These are phyloP conservation scores for Zoanthus gigantus DNA, from an alignment of 92 coral and sea anemone species.

Conservation along the genomic window DNA sequence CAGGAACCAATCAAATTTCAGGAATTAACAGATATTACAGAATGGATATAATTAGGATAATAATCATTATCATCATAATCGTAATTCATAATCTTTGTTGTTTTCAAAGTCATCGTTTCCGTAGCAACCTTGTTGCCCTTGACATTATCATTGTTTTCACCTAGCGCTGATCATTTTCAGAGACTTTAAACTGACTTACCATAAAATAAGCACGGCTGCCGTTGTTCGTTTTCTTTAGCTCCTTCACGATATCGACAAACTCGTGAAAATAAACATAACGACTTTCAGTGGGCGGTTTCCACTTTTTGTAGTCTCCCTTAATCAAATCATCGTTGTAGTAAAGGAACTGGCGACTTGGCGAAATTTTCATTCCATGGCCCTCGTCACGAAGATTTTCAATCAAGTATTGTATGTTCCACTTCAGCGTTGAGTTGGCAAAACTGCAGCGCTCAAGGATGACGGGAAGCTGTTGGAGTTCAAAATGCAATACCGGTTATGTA, in stretches of 20 bases:
- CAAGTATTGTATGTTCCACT: conserved; percentile 85
- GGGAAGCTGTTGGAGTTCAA: conserved; percentile 65
- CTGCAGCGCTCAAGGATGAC: conserved; percentile 80
- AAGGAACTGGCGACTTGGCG: conserved; percentile 50
- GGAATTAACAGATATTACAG: no score
- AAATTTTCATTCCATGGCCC: conserved; percentile 74
- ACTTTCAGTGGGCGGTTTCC: conserved; percentile 24
- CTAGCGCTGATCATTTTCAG: not conserved
- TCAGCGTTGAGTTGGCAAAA: conserved; percentile 79
- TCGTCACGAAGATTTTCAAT: conserved; percentile 83
- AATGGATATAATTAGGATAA: no score
- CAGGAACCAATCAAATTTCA: no score
- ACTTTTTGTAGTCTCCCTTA: conserved; percentile 23
- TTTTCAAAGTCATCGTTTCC: no score
- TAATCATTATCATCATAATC: no score
- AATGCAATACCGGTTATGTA: no score
- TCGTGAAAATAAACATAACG: conserved; percentile 37
- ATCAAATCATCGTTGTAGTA: conserved; percentile 25
- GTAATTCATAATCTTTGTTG: no score
- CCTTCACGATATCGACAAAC: conserved; percentile 31
- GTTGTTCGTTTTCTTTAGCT: conserved; percentile 10
- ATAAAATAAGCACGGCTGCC: conserved; percentile 35
- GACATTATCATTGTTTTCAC: no score
- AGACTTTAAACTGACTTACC: not conserved
- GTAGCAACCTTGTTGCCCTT: no score